Conservation (phyloP, 2,797 vertebrate species). For the Tadarida brasiliensis region DNA sequence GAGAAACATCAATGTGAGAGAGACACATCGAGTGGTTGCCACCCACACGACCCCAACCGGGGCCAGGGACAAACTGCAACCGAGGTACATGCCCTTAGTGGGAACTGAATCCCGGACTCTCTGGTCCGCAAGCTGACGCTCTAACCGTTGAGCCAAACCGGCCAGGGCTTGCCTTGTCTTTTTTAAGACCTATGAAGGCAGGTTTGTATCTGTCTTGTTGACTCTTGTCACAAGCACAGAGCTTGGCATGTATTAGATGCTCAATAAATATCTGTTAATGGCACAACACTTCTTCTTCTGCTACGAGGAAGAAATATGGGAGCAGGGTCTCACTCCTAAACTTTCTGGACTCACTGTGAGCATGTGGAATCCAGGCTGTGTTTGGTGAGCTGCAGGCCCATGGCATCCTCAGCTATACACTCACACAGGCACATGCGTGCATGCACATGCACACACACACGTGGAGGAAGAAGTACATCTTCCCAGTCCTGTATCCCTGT, state of each 20-base stretch:
- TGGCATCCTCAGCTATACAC: neutral
- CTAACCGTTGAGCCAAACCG: no score
- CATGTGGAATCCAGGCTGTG: neutral
- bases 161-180: neutral
- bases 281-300: neutral
- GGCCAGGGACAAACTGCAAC: no score
- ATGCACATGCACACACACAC: accelerated
- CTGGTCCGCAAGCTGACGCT: no score
- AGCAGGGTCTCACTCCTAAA: neutral
- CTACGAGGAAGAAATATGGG: neutral
- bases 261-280: neutral
- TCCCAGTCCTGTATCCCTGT: neutral
- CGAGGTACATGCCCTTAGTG: no score
- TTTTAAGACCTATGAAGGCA: neutral
- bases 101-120: no score
- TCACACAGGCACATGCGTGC: accelerated
- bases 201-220: neutral
- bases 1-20: no score
- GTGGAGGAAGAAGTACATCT: neutral
- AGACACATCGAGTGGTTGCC: no score
- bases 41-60: no score
- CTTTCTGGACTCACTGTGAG: neutral
- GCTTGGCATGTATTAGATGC: neutral
- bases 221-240: neutral
- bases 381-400: neutral